These are phyloP conservation scores for Redunca redunca DNA, from an alignment of 2,113 vertebrate species.

Conservation along the genomic window DNA sequence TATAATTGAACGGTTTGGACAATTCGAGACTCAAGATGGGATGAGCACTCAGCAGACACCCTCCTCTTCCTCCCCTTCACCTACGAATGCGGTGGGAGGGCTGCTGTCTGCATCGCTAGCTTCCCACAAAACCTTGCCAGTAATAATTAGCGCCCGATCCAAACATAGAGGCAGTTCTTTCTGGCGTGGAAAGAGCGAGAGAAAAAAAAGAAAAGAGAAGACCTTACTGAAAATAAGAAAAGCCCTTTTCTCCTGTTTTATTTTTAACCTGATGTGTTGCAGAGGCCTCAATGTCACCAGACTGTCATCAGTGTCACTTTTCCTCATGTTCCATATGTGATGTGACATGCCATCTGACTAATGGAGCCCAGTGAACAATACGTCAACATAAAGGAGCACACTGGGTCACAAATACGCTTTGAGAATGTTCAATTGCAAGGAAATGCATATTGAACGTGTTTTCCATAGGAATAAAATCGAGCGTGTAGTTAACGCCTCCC, in stretches of 20 bases:
- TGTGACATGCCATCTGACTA: constrained; percentile 66
- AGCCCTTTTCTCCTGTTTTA: constrained; percentile 68
- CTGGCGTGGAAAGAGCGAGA: neutral
- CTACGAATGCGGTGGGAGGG: constrained; percentile 71
- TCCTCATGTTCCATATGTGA: constrained; percentile 74
- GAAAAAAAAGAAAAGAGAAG: constrained; percentile 69
- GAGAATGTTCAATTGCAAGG: constrained; percentile 62
- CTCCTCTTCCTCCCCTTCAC: constrained; percentile 72
- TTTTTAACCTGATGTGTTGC: constrained; percentile 75
- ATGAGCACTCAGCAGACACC: constrained; percentile 61
- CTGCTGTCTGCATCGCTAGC: constrained; percentile 70
- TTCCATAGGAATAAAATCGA: constrained; percentile 63
- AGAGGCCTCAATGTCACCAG: constrained; percentile 68
- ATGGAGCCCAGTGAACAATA: constrained; percentile 68
- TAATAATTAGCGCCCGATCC: constrained; percentile 77
- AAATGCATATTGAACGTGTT: constrained; percentile 33
- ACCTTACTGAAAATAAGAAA: constrained; percentile 68
- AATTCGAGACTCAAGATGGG: constrained; percentile 66
- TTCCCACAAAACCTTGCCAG: constrained; percentile 75
- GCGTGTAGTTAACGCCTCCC: constrained; percentile 47
- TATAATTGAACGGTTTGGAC: constrained; percentile 76
- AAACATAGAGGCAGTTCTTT: constrained; percentile 65
- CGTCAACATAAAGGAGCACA: constrained; percentile 70
- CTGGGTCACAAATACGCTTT: constrained; percentile 54
- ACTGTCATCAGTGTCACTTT: constrained; percentile 75